A percentile compares a stretch with the other conserved stretches of the same genome.
These are phyloP conservation scores for Coturnix japonica DNA, from an alignment of 2,113 vertebrate species.

Conservation along the genomic window DNA sequence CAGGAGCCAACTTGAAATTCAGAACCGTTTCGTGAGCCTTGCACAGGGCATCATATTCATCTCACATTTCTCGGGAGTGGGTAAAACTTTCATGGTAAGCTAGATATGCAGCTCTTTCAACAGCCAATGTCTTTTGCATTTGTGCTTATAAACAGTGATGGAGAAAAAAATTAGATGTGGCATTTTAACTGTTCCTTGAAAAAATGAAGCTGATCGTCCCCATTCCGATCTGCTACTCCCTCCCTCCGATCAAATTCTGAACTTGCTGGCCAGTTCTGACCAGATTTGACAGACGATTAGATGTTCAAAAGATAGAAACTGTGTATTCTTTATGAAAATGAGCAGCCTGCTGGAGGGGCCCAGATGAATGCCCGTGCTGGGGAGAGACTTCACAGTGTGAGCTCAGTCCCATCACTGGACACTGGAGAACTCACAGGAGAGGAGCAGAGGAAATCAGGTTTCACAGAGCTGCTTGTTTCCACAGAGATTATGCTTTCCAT, in stretches of 20 bases:
- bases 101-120: constrained; percentile 28
- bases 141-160: not conserved
- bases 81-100: constrained; percentile 10
- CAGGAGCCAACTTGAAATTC: constrained; percentile 78
- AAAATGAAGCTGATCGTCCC: not conserved
- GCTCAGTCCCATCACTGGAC: not conserved
- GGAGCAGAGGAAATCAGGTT: constrained; percentile 49
- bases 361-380: not conserved
- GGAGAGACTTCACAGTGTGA: not conserved
- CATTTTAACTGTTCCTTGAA: not conserved
- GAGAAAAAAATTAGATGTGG: not conserved
- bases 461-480: constrained; percentile 51
- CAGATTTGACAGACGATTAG: not conserved
- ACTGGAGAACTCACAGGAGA: constrained; percentile 49
- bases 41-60: constrained; percentile 59
- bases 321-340: not conserved
- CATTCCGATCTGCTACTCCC: not conserved
- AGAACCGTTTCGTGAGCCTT: constrained; percentile 68
- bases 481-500: constrained; percentile 44
- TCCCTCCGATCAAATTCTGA: not conserved
- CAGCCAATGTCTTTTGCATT: constrained; percentile 6
- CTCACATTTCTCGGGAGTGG: constrained; percentile 48
- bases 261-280: not conserved
- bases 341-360: not conserved
- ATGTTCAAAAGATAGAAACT: not conserved